Evolutionary conservation across 2,797 vertebrate genomes (phyloP).

Genomic region (Yasuhikotakia modesta): DNA sequence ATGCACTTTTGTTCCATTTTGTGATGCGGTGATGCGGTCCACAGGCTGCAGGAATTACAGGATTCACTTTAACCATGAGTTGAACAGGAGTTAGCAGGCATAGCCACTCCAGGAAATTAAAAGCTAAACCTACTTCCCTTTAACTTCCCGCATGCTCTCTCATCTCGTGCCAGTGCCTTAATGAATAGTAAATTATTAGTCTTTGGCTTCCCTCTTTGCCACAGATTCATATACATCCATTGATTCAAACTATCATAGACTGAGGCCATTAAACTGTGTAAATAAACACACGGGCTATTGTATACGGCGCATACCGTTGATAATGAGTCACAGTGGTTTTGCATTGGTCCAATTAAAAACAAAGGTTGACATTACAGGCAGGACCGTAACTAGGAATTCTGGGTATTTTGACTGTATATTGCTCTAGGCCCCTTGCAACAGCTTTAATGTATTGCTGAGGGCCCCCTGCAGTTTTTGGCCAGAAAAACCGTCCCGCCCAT

Average conservation of each 20-base stretch:
- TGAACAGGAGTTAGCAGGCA: slow-evolving; percentile 63
- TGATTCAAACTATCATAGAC: slow-evolving; percentile 27
- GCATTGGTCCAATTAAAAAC: background rate
- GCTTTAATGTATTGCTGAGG: background rate
- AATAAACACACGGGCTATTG: background rate
- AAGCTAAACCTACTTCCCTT: slow-evolving; percentile 76
- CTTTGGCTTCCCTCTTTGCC: slow-evolving; percentile 61
- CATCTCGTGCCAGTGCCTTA: slow-evolving; percentile 76
- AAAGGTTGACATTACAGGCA: slow-evolving; percentile 7
- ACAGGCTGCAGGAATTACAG: slow-evolving; percentile 71
- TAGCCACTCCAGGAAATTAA: slow-evolving; percentile 79
- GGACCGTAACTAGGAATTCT: background rate
- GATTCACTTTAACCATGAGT: slow-evolving; percentile 70
- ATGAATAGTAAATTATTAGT: slow-evolving; percentile 71
- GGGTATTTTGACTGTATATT: background rate
- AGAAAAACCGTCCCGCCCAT: too few species aligned
- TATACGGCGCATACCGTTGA: background rate
- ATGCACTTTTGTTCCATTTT: slow-evolving; percentile 31
- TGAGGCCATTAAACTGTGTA: background rate
- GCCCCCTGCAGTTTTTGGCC: background rate
- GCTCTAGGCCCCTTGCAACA: background rate
- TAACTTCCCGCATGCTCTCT: slow-evolving; percentile 69
- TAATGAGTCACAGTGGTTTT: background rate
- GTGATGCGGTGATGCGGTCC: slow-evolving; percentile 59
- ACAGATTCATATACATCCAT: slow-evolving; percentile 55